These are phyloP conservation scores for Cloeon dipterum DNA, from an alignment of 2,888 invertebrate genomes.

Conservation along the genomic window DNA sequence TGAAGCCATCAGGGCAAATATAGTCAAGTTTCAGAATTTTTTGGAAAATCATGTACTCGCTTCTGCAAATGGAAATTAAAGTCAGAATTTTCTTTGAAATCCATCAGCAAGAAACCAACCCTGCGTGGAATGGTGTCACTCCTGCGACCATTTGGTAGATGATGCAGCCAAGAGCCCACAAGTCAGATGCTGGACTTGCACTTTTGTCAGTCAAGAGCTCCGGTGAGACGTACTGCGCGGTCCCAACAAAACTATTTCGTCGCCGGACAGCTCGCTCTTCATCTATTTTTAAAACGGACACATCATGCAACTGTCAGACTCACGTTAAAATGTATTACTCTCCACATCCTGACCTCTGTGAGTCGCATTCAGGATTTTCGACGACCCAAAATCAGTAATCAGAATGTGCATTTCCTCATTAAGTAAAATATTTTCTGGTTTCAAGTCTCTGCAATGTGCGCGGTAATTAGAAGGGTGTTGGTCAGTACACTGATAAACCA, in stretches of 20 bases:
- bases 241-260: slow-evolving; percentile 84
- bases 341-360: slow-evolving; percentile 9
- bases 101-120: slow-evolving; percentile 19
- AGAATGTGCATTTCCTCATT: slow-evolving; percentile 90
- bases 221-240: slow-evolving; percentile 96
- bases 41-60: slow-evolving; percentile 90
- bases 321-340: slow-evolving; percentile 7
- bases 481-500: neutral
- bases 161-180: slow-evolving; percentile 96
- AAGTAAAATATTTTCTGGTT: slow-evolving; percentile 93
- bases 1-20: slow-evolving; percentile 81
- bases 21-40: slow-evolving; percentile 81
- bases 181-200: slow-evolving; percentile 59
- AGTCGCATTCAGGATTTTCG: slow-evolving; percentile 41
- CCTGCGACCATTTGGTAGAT: slow-evolving; percentile 94
- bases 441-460: slow-evolving; percentile 38
- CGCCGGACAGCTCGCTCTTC: slow-evolving; percentile 18
- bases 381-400: slow-evolving; percentile 93
- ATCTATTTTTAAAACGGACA: no score
- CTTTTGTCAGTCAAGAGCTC: slow-evolving; percentile 65
- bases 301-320: no score
- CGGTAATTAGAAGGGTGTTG: neutral
- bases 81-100: no score
- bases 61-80: slow-evolving; percentile 23
- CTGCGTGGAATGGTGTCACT: slow-evolving; percentile 69